Percentiles rank a stretch among this genome's conserved stretches.
These are phyloP conservation scores for Oncopodura yosiiana DNA, from an alignment of 1,140 invertebrate species.

Conservation along the genomic window DNA sequence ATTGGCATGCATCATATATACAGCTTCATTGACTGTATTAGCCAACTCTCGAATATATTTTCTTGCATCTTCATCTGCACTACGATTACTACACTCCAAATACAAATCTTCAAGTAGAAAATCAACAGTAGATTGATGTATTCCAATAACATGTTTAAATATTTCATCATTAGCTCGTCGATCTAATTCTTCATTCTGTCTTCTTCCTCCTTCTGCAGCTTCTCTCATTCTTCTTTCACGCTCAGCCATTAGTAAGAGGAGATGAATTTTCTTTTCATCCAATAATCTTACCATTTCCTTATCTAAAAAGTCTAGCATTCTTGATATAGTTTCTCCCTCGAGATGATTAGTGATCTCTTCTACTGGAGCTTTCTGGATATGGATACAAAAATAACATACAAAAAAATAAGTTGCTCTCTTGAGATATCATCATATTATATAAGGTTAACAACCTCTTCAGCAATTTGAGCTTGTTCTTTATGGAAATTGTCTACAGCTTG, in stretches of 20 bases:
- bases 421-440: neutral
- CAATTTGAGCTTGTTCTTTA: neutral
- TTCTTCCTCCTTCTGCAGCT: slow-evolving; percentile 56
- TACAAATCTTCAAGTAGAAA: slow-evolving; percentile 55
- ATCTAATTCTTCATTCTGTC: slow-evolving; percentile 56
- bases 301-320: slow-evolving; percentile 59
- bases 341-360: slow-evolving; percentile 37
- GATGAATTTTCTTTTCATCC: slow-evolving; percentile 60
- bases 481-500: slow-evolving; percentile 5
- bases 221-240: slow-evolving; percentile 56
- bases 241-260: slow-evolving; percentile 56
- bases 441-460: slow-evolving; percentile 6
- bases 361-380: slow-evolving; percentile 21
- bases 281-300: slow-evolving; percentile 61
- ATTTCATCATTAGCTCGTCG: slow-evolving; percentile 62
- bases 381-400: neutral
- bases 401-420: neutral
- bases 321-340: slow-evolving; percentile 53
- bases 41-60: slow-evolving; percentile 47
- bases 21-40: slow-evolving; percentile 50
- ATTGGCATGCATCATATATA: slow-evolving; percentile 41
- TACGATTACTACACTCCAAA: slow-evolving; percentile 48
- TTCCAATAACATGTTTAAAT: slow-evolving; percentile 54
- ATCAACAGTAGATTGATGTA: slow-evolving; percentile 51
- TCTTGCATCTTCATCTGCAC: slow-evolving; percentile 47